These are phyloP conservation scores for Vulpes vulpes DNA, from an alignment of 2,113 vertebrate genomes.

Conservation along the genomic window DNA sequence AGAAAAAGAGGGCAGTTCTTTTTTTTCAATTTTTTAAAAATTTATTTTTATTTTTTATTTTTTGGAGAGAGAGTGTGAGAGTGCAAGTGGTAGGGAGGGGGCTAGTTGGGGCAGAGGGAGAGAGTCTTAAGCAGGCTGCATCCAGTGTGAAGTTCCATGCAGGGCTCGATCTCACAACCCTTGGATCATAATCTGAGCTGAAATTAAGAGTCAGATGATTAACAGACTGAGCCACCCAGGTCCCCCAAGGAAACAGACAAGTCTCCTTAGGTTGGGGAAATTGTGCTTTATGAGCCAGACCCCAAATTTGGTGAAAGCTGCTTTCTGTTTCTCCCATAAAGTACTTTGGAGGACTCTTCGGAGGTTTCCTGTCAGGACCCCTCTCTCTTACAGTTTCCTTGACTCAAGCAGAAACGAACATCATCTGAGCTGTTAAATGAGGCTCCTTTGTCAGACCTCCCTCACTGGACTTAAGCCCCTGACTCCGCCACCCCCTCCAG, in stretches of 20 bases:
- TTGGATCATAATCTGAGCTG: not conserved
- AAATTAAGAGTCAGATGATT: not conserved
- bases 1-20: not conserved
- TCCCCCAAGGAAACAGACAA: not conserved
- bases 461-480: not conserved
- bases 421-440: not conserved
- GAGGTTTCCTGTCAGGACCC: not conserved
- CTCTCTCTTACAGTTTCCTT: not conserved
- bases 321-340: not conserved
- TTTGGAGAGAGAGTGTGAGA: not conserved
- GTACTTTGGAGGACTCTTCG: not conserved
- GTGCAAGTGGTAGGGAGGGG: rapidly evolving
- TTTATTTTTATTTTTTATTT: too few species aligned
- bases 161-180: not conserved
- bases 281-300: not conserved
- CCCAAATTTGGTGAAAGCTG: not conserved
- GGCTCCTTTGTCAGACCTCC: not conserved
- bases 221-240: not conserved
- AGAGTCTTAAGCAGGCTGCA: not conserved
- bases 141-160: not conserved
- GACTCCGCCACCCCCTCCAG: rapidly evolving
- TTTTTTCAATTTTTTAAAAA: too few species aligned
- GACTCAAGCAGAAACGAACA: not conserved
- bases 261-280: rapidly evolving
- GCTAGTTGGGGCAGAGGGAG: not conserved